Evolutionary conservation across 1,140 invertebrate genomes (phyloP).

Genomic region (Maniola jurtina): DNA sequence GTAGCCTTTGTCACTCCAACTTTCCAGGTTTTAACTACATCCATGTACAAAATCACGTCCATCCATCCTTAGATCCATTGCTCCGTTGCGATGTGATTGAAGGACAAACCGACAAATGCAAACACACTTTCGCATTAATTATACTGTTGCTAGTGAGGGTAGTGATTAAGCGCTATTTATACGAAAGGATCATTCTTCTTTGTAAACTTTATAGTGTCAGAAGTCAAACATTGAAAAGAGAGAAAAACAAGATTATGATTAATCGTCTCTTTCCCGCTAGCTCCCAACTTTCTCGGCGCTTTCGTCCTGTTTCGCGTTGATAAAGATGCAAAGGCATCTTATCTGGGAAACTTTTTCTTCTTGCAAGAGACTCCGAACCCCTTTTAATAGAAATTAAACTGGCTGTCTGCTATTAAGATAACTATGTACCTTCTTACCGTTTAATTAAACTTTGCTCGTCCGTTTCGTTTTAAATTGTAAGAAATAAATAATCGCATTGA

Average conservation of each 20-base stretch:
- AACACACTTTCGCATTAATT: no score
- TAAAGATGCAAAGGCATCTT: constrained; percentile 67
- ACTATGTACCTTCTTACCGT: constrained; percentile 47
- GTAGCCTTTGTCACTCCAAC: no score
- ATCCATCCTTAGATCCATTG: no score
- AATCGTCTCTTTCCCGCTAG: constrained; percentile 53
- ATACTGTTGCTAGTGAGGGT: no score
- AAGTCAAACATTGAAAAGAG: constrained; percentile 18
- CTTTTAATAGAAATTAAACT: constrained; percentile 71
- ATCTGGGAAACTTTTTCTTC: constrained; percentile 72
- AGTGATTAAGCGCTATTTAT: neutral
- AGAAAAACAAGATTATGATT: constrained; percentile 41
- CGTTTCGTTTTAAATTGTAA: constrained; percentile 22
- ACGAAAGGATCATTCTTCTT: neutral
- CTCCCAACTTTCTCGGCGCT: constrained; percentile 41
- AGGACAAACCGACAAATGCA: no score
- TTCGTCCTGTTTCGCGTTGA: constrained; percentile 45
- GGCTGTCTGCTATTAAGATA: constrained; percentile 62
- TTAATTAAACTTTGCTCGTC: constrained; percentile 50
- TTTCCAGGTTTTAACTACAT: no score
- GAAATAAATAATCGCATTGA: constrained; percentile 15
- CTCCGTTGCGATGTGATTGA: no score
- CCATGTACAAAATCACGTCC: no score
- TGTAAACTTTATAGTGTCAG: constrained; percentile 6
- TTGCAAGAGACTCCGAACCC: constrained; percentile 52